Conservation (phyloP, 1,140 invertebrate species). For the Drosophila kepulauana region DNA sequence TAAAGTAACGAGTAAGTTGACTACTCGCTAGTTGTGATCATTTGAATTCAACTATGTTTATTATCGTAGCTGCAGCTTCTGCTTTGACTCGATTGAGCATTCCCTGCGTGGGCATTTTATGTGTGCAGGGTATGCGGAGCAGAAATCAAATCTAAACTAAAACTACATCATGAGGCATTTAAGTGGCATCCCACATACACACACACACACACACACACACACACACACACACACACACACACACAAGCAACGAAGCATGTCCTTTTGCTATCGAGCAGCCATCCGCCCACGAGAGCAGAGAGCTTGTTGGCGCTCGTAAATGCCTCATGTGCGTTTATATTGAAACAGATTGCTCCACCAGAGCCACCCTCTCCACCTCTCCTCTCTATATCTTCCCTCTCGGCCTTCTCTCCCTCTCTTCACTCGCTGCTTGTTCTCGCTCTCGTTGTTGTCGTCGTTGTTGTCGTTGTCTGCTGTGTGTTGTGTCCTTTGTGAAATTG, state of each 20-base stretch:
- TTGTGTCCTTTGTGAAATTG: conserved; percentile 77
- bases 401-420: background rate
- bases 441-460: conserved; percentile 11
- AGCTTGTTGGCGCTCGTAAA: conserved; percentile 75
- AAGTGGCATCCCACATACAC: conserved; percentile 59
- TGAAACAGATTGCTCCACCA: conserved; percentile 84
- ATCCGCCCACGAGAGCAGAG: conserved; percentile 38
- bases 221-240: no score
- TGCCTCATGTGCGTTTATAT: conserved; percentile 84
- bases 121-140: conserved; percentile 14
- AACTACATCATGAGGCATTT: conserved; percentile 71
- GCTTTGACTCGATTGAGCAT: background rate
- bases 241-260: conserved; percentile 19
- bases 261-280: conserved; percentile 11
- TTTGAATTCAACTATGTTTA: background rate
- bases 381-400: background rate
- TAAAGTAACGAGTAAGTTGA: background rate
- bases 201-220: conserved; percentile 19
- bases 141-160: conserved; percentile 65
- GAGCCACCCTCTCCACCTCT: conserved; percentile 30
- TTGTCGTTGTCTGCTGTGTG: conserved; percentile 39
- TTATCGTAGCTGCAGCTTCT: background rate
- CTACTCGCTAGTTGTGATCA: background rate
- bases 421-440: conserved; percentile 1
- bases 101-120: background rate